Percentiles rank a stretch among this genome's conserved stretches.
These are phyloP conservation scores for Ischnura elegans DNA, from an alignment of 2,888 invertebrate species.

Conservation along the genomic window DNA sequence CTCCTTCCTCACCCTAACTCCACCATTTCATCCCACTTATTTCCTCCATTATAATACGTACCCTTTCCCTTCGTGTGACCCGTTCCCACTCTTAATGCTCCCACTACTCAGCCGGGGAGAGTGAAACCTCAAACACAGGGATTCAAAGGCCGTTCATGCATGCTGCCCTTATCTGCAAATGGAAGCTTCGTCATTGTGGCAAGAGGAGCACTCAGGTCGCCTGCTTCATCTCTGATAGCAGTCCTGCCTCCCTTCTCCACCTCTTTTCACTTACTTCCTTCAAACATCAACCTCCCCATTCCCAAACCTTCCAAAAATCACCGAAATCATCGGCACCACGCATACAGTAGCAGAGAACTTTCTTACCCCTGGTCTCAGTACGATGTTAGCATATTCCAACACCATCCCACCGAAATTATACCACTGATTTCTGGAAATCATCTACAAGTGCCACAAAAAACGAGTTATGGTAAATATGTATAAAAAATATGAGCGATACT, in stretches of 20 bases:
- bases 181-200: conserved; percentile 22
- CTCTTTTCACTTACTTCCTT: background rate
- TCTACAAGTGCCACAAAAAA: too few relatives aligned
- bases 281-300: background rate
- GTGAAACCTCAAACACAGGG: conserved; percentile 29
- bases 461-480: too few relatives aligned
- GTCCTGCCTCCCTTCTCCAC: background rate
- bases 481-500: too few relatives aligned
- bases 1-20: too few relatives aligned
- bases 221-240: conserved; percentile 41
- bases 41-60: background rate
- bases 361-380: too few relatives aligned
- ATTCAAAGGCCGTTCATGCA: conserved; percentile 39
- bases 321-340: background rate
- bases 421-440: too few relatives aligned
- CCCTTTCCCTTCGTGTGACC: background rate
- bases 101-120: conserved; percentile 2
- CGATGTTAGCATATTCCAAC: too few relatives aligned
- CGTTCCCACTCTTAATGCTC: background rate
- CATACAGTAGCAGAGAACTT: background rate
- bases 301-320: background rate
- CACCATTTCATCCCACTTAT: background rate
- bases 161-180: conserved; percentile 40
- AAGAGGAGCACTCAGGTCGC: conserved; percentile 34
- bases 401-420: too few relatives aligned